These are phyloP conservation scores for Oscheius sp. DNA, from an alignment of 2,888 invertebrate species.

Conservation along the genomic window DNA sequence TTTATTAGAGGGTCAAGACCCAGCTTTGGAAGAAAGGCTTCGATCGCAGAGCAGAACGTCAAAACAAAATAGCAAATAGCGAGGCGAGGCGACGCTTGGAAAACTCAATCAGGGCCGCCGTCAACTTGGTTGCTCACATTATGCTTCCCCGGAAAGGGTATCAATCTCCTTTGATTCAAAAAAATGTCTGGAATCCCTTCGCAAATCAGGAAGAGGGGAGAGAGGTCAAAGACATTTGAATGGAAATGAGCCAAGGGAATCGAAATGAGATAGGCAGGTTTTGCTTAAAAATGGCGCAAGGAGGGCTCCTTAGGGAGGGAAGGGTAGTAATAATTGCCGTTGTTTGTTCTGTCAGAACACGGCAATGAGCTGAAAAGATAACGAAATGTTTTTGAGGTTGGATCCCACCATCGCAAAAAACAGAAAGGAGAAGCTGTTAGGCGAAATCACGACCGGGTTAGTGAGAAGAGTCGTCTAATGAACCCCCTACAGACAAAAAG, in stretches of 20 bases:
- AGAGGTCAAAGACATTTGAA: no score
- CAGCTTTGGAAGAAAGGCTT: neutral
- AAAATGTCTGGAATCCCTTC: no score
- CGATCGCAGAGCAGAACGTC: slow-evolving; percentile 15
- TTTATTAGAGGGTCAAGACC: neutral
- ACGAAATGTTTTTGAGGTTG: neutral
- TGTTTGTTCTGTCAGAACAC: neutral
- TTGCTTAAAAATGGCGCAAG: neutral
- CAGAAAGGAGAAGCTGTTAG: no score
- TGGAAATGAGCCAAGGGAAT: neutral
- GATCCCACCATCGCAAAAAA: no score
- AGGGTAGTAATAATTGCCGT: slow-evolving; percentile 5
- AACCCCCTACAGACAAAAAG: neutral
- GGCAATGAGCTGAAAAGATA: neutral
- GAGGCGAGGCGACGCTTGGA: slow-evolving; percentile 6
- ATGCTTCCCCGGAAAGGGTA: slow-evolving; percentile 8
- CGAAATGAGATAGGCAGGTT: neutral
- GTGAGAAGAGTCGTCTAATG: no score
- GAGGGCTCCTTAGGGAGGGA: neutral
- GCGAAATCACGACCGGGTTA: no score
- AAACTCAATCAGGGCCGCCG: slow-evolving; percentile 27
- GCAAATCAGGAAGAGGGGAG: no score
- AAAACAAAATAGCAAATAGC: slow-evolving; percentile 29
- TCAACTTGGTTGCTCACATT: slow-evolving; percentile 25
- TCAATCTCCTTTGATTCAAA: neutral